Base-by-base conservation (phyloP, 2,113 vertebrate genomes). In the Leptocoma aspasia region DNA sequence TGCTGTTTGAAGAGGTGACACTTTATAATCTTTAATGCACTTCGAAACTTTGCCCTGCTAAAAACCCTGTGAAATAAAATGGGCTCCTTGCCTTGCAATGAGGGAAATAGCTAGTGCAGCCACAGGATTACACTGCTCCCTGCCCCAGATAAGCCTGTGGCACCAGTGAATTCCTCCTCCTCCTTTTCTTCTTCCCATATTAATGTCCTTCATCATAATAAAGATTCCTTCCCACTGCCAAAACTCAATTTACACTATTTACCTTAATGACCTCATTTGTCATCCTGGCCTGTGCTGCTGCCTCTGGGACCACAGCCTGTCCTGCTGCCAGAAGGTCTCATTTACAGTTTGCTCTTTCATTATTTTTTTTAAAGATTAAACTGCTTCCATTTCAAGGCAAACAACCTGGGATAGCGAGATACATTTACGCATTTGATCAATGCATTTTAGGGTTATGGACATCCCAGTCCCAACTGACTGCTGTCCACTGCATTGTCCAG, bases 221-320 rank as follows among this genome's bases (percentile, higher is more conserved):
- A 96, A 88, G 90, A 83, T 89, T 88, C 90, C 82, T 92, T 21
- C 60, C 90, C 90, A 61, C 82, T 49, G 64, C 91, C 82, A 91
- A 77, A 93, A 94, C 82, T 92, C 95, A 94, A 88, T 96, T 95
- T 95, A 57, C 89, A 88, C 89, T 91, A 86, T 90, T 96, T 95
- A 86, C 82, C 95, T 92, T 96, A 97, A 95, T 86, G 91, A 95
- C 79, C 76, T 92, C 89, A 72, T 96, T 95, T 86, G 91, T 96
- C 93, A 95, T 94, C 79, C 63, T 26, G 84, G 82, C 96, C 77
- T 78, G 76, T 44, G 92, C 19, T 53, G n/a, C 90, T 72, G 33
- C 93, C 95, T 57, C 87, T 35, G 96, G 85, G 95, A 88, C 64
- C 9, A 71, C 82, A 59, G 86, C 83, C 83, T 4, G 8, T 69